Evolutionary conservation across 2,113 vertebrate genomes (phyloP).

Genomic region (Pterocles orientalis): DNA sequence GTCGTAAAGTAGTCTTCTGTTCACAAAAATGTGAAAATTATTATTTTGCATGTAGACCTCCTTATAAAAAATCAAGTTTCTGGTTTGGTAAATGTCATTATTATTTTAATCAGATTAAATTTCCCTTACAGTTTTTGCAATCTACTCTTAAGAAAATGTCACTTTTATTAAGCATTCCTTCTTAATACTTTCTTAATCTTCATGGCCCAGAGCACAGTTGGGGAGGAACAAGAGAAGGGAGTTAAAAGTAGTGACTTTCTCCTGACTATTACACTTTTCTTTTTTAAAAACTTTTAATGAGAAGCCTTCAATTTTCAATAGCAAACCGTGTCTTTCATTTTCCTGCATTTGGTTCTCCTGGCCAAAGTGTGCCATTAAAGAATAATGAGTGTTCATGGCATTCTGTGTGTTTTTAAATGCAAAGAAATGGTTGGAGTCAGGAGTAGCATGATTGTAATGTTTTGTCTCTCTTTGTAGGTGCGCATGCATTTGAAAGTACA

Average conservation of each 20-base stretch:
- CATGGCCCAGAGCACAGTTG: not conserved
- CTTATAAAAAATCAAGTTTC: conserved; percentile 22
- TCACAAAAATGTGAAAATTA: conserved; percentile 48
- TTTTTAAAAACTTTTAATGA: conserved; percentile 21
- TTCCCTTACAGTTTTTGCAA: not conserved
- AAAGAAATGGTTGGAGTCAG: not conserved
- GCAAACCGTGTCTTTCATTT: not conserved
- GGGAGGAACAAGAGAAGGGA: not conserved
- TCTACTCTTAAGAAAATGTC: not conserved
- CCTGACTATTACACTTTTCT: not conserved
- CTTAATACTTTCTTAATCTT: conserved; percentile 25
- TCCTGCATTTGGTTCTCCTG: not conserved
- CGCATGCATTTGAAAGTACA: not conserved
- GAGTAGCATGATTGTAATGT: not conserved
- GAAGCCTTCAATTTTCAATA: not conserved
- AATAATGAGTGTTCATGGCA: not conserved
- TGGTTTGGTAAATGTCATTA: conserved; percentile 37
- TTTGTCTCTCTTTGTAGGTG: conserved; percentile 9
- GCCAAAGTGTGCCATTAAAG: not conserved
- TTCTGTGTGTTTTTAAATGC: conserved; percentile 33
- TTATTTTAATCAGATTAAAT: conserved; percentile 51
- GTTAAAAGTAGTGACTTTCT: conserved; percentile 7
- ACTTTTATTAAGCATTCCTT: conserved; percentile 27
- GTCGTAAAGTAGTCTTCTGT: not conserved
- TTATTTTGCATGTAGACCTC: not conserved